phyloP scores from a whole-genome alignment of 2,113 vertebrate species.

The Cyprinodon variegatus region DNA sequence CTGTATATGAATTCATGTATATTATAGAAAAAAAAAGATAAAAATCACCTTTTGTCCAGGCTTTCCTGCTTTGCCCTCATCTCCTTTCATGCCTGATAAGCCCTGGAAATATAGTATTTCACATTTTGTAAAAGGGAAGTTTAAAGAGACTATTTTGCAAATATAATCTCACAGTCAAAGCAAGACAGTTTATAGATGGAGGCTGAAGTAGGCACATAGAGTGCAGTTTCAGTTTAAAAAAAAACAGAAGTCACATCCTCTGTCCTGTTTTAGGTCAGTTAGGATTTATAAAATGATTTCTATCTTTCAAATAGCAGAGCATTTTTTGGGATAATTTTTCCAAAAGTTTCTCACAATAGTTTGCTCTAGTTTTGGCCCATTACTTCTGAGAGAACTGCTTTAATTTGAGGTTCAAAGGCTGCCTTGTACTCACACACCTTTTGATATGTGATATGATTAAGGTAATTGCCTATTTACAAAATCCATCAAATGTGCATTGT shows the following conservation, averaged over 20 bases:
- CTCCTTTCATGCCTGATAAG: conserved; percentile 66
- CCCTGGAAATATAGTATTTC: conserved; percentile 56
- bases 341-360: background rate
- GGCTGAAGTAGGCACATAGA: background rate
- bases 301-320: background rate
- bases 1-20: background rate
- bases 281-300: background rate
- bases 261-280: background rate
- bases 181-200: background rate
- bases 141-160: background rate
- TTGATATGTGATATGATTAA: background rate
- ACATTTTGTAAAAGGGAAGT: background rate
- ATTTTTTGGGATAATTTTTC: background rate
- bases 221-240: too few species aligned
- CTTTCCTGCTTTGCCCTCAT: conserved; percentile 62
- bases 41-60: conserved; percentile 72
- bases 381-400: background rate
- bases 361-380: background rate
- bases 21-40: conserved; percentile 5
- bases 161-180: background rate
- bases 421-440: background rate
- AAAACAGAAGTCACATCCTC: too few species aligned
- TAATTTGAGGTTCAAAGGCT: background rate
- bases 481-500: too few species aligned
- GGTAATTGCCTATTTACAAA: too few species aligned